These are phyloP conservation scores for Vireo griseus DNA, from an alignment of 2,797 vertebrate species.

Conservation along the genomic window DNA sequence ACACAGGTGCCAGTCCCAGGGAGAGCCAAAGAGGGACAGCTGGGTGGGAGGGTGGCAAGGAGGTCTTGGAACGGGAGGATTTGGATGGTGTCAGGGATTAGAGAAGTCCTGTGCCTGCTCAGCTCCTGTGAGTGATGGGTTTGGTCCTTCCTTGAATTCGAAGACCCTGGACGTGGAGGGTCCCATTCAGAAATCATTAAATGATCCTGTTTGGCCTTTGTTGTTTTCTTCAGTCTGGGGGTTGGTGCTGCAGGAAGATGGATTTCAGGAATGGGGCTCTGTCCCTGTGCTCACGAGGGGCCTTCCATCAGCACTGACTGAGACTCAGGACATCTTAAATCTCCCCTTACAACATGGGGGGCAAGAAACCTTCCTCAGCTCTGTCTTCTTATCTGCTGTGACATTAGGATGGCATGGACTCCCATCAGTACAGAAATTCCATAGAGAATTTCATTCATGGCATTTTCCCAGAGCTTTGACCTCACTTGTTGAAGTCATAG, in stretches of 20 bases:
- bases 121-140: accelerated
- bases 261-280: background rate
- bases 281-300: accelerated
- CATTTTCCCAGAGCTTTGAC: background rate
- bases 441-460: background rate
- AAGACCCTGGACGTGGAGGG: too few relatives aligned
- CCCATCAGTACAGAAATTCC: background rate
- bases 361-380: background rate
- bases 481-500: background rate
- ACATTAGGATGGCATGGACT: background rate
- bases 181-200: background rate
- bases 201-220: background rate
- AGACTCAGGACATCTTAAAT: background rate
- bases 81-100: background rate
- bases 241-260: accelerated
- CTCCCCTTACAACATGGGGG: background rate
- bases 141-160: background rate
- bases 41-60: background rate
- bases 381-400: background rate
- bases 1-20: background rate
- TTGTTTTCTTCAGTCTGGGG: background rate
- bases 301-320: background rate
- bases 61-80: accelerated
- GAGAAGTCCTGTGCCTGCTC: background rate
- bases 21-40: background rate